Conservation (phyloP, 2,113 vertebrate genomes). For the Macroglossus sobrinus region DNA sequence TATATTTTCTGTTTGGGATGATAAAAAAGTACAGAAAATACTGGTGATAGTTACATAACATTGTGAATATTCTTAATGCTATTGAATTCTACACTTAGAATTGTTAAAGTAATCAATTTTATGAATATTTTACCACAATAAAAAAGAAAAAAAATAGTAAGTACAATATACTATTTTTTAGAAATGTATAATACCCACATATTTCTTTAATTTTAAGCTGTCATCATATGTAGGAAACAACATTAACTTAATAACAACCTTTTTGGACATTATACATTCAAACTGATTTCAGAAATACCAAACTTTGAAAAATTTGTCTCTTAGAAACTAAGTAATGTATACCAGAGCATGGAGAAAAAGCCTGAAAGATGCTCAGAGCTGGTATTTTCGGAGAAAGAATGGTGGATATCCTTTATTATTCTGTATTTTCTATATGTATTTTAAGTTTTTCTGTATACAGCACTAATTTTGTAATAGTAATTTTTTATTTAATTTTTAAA, state of each 20-base stretch:
- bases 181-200: not conserved
- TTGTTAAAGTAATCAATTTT: not conserved
- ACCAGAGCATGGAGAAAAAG: not conserved
- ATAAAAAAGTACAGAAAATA: not conserved
- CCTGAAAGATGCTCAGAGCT: not conserved
- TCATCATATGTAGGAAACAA: not conserved
- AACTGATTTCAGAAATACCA: not conserved
- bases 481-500: not conserved
- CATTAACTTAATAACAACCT: not conserved
- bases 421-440: not conserved
- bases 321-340: not conserved
- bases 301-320: not conserved
- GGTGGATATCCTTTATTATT: not conserved
- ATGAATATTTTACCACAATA: not conserved
- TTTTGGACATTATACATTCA: not conserved
- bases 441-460: not conserved
- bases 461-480: not conserved
- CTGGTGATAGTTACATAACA: not conserved
- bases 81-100: not conserved
- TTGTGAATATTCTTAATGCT: not conserved
- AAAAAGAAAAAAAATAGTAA: not conserved
- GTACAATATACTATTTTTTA: not conserved
- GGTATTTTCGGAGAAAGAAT: not conserved
- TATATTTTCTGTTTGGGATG: not conserved
- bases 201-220: not conserved